Evolutionary conservation across 2,113 vertebrate species (phyloP), one percentile per base, ranked within the genome.

Genomic region (Hypanus sabinus): DNA sequence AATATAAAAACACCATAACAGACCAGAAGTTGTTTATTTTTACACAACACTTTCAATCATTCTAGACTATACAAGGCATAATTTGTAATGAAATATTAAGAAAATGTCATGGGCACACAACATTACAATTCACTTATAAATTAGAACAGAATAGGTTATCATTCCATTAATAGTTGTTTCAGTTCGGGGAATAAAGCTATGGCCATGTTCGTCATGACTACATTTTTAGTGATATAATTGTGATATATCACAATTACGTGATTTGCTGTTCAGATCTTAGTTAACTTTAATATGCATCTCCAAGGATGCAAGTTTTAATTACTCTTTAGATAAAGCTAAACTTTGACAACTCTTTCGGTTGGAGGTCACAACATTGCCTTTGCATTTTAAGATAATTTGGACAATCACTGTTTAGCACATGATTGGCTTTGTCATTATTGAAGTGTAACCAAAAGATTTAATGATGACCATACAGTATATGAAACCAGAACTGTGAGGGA

Each of bases 41-140:
- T 79, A 36, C 16, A 36, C n/a, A 33, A 36, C 18, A n/a, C n/a
- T 79, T 79, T 79, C n/a, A 79, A 36, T 79, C 76, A 36, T 36
- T 46, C 80, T 4, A 81, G 38, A 46, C 38, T 46, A 81, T 46
- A 81, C 3, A 81, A 27, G 7, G 14, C 38, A 46, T 55, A 79
- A 79, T 79, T 79, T 79, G n/a, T 36, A 87, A 85, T 46, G 55
- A 87, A 87, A 87, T 57, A 87, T 20, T 73, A 91, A 91, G 62
- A 10, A 33, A 68, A 85, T 57, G 22, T 57, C 7, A 57, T 0
- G 16, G 12, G 87, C 20, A 36, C 88, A 70, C 62, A 36, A 36
- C 7, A 36, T 91, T 91, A 91, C 24, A 14, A 68, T 68, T 91
- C n/a, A 91, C 5, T 33, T 91, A 18, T 91, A n/a, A 68, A 5